Evolutionary conservation across 2,113 vertebrate genomes (phyloP), one percentile per base, ranked within the genome.

Genomic region (Halcyon senegalensis): DNA sequence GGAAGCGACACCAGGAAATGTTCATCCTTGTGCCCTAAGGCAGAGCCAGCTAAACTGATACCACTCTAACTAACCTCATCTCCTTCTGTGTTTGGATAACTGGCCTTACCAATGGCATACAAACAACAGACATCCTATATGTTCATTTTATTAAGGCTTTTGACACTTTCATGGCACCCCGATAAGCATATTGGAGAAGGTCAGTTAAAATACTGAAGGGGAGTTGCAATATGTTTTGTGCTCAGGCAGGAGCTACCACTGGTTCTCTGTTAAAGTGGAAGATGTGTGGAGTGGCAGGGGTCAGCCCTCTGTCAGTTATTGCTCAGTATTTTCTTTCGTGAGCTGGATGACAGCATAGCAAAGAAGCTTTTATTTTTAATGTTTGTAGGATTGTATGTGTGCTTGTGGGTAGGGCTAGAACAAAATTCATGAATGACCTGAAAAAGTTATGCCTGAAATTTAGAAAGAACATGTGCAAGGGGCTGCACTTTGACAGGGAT

Each of bases 201-300:
- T 84, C 44, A 14, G 27, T 3, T 89, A 72, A 89, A 96, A 84
- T 53, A 60, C 35, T 30, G 46, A 43, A 64, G 19, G 13, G 48
- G 35, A 17, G 11, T 46, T 88, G 44, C 28, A 63, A 13, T 9
- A 30, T 81, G 25, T 30, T 28, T 41, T 75, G 37, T 63, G 46
- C 37, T 81, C 59, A 21, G 21, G 58, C 8, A 69, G 35, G 33
- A 79, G 44, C 12, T 68, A 33, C 25, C 0, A 0, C n/a, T 0
- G 3, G 48, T 17, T 81, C 50, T 58, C 55, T 41, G 37, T 55
- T 59, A 46, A 58, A 70, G 24, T n/a, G 27, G 44, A 80, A 67
- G 68, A 48, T 24, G 59, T 1, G 0, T n/a, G 27, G 63, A 59
- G 60, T 50, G 76, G 9, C 51, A 87, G 46, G 25, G 27, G 24